A percentile compares a stretch with the other conserved stretches of the same genome.
These are phyloP conservation scores for Megaceryle torquata DNA, from an alignment of 2,113 vertebrate genomes.

Conservation along the genomic window DNA sequence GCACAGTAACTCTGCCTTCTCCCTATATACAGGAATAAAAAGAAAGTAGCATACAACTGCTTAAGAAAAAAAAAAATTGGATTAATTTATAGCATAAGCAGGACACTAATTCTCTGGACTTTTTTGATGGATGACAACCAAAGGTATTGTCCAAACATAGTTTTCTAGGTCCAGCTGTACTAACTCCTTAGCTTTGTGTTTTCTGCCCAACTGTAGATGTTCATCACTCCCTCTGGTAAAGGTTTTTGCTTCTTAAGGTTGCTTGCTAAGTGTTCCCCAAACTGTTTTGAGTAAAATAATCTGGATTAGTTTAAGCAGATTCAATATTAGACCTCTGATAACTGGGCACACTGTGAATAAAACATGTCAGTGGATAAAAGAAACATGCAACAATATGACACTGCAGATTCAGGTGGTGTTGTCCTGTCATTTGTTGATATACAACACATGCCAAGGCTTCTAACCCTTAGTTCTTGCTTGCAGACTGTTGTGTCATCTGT, in stretches of 20 bases:
- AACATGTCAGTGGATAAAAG: neutral
- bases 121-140: neutral
- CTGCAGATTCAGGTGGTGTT: neutral
- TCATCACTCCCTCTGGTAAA: neutral
- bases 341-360: neutral
- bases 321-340: neutral
- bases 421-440: neutral
- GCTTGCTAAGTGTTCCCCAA: neutral
- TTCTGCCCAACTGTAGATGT: neutral
- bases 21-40: neutral
- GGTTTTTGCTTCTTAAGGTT: neutral
- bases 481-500: neutral
- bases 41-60: neutral
- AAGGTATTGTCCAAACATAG: neutral
- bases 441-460: fast-evolving
- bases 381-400: neutral
- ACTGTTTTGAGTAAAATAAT: neutral
- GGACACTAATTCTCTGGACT: neutral
- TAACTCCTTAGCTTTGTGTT: neutral
- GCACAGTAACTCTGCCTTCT: neutral
- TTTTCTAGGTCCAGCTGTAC: neutral
- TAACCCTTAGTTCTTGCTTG: neutral
- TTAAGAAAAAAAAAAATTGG: neutral
- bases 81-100: neutral
- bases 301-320: neutral